Evolutionary conservation across 2,797 vertebrate genomes (phyloP).

Genomic region (Prionace glauca): DNA sequence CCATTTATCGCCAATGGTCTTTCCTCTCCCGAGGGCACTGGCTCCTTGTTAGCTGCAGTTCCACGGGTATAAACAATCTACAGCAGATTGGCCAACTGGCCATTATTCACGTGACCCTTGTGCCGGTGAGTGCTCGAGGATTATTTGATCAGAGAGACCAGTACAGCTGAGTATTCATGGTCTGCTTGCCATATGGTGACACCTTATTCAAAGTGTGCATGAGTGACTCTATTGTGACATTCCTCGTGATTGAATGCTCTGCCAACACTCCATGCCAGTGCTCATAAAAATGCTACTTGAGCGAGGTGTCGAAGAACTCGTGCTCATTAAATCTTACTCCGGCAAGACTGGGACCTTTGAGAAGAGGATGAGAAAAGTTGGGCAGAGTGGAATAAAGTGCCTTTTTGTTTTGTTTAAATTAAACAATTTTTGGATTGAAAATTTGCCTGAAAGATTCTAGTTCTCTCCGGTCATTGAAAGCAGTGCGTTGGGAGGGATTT

Average conservation of each 20-base stretch:
- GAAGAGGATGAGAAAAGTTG: constrained; percentile 6
- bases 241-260: neutral
- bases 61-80: neutral
- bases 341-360: neutral
- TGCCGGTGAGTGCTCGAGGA: neutral
- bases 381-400: neutral
- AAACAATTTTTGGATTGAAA: neutral
- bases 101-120: neutral
- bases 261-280: neutral
- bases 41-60: neutral
- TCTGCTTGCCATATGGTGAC: neutral
- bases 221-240: neutral
- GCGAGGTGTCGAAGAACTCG: neutral
- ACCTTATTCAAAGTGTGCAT: constrained; percentile 16
- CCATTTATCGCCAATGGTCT: neutral
- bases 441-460: neutral
- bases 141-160: neutral
- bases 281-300: constrained; percentile 7
- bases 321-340: neutral
- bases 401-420: neutral
- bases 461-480: neutral
- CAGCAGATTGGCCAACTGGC: neutral
- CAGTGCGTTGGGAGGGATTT: neutral
- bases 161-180: neutral
- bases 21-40: neutral